Evolutionary conservation across 2,797 vertebrate species (phyloP).

Genomic region (Sciaenops ocellatus): DNA sequence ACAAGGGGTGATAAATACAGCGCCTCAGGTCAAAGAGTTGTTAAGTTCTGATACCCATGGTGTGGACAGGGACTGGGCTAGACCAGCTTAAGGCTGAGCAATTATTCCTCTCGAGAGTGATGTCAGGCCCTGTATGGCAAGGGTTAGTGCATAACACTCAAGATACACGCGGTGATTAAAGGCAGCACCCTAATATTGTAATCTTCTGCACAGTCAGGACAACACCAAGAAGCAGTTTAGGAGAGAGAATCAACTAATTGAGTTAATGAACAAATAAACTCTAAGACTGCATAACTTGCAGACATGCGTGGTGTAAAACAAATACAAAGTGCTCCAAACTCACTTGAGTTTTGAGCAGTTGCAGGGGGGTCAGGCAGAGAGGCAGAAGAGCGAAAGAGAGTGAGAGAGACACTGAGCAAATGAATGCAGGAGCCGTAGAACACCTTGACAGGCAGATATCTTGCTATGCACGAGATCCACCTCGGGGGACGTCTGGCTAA

Average conservation of each 20-base stretch:
- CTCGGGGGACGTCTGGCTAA: constrained; percentile 82
- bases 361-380: constrained; percentile 59
- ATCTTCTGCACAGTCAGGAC: constrained; percentile 8
- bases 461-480: constrained; percentile 73
- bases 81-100: constrained; percentile 51
- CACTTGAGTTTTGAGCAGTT: constrained; percentile 24
- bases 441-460: constrained; percentile 82
- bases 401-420: constrained; percentile 58
- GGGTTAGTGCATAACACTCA: constrained; percentile 39
- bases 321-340: constrained; percentile 27
- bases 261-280: constrained; percentile 8
- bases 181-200: constrained; percentile 26
- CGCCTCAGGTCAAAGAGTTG: constrained; percentile 70
- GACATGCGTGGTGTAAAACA: background rate
- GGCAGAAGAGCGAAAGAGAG: constrained; percentile 5
- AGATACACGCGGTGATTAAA: constrained; percentile 41
- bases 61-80: constrained; percentile 40
- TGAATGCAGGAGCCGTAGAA: constrained; percentile 67
- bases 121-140: constrained; percentile 40
- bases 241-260: background rate
- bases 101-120: constrained; percentile 60
- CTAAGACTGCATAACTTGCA: background rate
- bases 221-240: constrained; percentile 15
- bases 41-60: constrained; percentile 64
- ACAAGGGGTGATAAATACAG: constrained; percentile 79